A percentile compares a stretch with the other conserved stretches of the same genome.
These are phyloP conservation scores for Thaumatotibia leucotreta DNA, from an alignment of 1,140 invertebrate genomes.

Conservation along the genomic window DNA sequence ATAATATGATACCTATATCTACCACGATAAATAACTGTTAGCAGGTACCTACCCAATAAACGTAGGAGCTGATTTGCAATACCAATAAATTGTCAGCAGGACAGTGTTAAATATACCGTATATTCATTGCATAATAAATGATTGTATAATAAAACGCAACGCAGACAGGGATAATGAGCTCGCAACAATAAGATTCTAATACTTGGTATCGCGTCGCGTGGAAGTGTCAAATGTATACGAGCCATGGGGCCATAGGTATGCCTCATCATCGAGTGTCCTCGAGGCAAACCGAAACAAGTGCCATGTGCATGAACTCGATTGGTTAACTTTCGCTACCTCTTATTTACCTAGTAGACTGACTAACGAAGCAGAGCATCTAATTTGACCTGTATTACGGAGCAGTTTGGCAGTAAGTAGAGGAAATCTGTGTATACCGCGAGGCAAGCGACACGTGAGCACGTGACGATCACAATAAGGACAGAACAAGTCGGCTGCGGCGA, in stretches of 20 bases:
- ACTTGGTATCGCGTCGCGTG: background rate
- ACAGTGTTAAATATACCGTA: background rate
- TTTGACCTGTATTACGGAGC: background rate
- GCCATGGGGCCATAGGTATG: slow-evolving; percentile 31
- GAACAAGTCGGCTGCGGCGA: slow-evolving; percentile 9
- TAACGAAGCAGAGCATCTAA: background rate
- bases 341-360: background rate
- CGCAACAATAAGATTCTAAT: background rate
- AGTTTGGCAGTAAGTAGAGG: background rate
- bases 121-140: background rate
- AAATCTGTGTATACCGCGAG: slow-evolving; percentile 28
- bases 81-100: background rate
- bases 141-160: background rate
- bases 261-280: too few relatives aligned
- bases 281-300: too few relatives aligned
- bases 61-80: too few relatives aligned
- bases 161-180: background rate
- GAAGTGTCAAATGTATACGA: slow-evolving; percentile 28
- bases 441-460: slow-evolving; percentile 33
- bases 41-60: too few relatives aligned
- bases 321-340: background rate
- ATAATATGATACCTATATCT: too few relatives aligned
- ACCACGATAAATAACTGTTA: too few relatives aligned
- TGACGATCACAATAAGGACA: slow-evolving; percentile 24
- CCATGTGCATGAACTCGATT: background rate